Evolutionary conservation across 2,797 vertebrate species (phyloP).

Genomic region (Nannoperca australis): DNA sequence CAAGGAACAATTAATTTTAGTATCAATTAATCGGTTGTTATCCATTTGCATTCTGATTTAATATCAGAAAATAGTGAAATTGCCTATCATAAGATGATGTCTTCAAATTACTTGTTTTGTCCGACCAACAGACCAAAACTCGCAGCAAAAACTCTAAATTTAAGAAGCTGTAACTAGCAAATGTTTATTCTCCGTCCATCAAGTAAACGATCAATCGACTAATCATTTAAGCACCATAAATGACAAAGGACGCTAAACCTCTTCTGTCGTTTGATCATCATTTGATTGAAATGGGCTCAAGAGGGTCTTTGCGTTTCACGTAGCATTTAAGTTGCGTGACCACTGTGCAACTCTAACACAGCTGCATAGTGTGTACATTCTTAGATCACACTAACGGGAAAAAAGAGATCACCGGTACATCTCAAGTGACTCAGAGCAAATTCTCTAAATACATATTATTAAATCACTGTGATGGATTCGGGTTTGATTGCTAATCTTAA

Average conservation of each 20-base stretch:
- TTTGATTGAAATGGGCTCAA: not conserved
- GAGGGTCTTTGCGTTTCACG: not conserved
- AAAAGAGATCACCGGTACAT: slow-evolving; percentile 48
- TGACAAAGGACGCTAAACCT: too few species aligned
- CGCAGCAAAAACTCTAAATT: not conserved
- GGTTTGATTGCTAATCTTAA: slow-evolving; percentile 42
- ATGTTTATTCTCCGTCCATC: not conserved
- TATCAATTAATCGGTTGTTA: not conserved
- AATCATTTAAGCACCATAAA: not conserved
- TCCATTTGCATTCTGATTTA: not conserved
- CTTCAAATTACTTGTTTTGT: slow-evolving; percentile 5
- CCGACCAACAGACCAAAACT: not conserved
- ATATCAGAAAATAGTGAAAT: not conserved
- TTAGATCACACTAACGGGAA: slow-evolving; percentile 28
- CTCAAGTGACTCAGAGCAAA: slow-evolving; percentile 36
- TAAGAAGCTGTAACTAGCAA: not conserved
- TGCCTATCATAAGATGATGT: not conserved
- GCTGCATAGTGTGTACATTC: slow-evolving; percentile 4
- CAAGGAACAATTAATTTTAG: not conserved
- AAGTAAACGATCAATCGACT: not conserved
- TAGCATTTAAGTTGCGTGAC: not conserved
- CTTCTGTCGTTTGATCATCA: not conserved
- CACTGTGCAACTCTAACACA: not conserved
- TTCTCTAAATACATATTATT: slow-evolving; percentile 49
- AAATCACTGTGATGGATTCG: slow-evolving; percentile 47